These are phyloP conservation scores for Trachelus tabidus DNA, from an alignment of 2,888 invertebrate genomes.

Conservation along the genomic window DNA sequence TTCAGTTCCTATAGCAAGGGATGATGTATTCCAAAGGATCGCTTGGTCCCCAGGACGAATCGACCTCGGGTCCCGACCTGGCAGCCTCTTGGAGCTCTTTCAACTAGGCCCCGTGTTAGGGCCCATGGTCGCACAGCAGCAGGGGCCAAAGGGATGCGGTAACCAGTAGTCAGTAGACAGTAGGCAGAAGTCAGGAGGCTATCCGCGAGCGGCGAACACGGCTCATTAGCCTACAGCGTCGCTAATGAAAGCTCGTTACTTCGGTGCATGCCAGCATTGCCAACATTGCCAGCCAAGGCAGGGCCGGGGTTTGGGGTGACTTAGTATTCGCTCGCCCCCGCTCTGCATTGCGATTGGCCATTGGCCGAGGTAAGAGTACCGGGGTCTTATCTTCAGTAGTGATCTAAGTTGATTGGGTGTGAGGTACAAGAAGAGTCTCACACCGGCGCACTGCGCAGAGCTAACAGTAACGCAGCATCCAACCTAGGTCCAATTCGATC, in stretches of 20 bases:
- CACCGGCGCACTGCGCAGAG: background rate
- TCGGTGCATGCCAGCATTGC: constrained; percentile 46
- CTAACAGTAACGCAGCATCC: background rate
- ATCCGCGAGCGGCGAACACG: constrained; percentile 39
- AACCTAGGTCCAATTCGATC: background rate
- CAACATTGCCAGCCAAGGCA: constrained; percentile 26
- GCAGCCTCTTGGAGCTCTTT: background rate
- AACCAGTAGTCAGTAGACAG: background rate
- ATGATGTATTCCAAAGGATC: background rate
- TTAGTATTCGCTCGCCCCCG: constrained; percentile 50
- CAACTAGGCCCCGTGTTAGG: background rate
- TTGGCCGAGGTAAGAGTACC: background rate
- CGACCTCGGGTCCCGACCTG: background rate
- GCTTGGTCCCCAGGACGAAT: background rate
- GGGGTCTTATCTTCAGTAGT: constrained; percentile 54
- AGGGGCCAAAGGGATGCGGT: constrained; percentile 3
- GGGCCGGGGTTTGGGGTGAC: constrained; percentile 42
- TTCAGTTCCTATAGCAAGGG: background rate
- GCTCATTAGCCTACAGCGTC: constrained; percentile 66
- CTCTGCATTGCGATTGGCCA: constrained; percentile 2
- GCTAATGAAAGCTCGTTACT: constrained; percentile 66
- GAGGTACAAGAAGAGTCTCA: constrained; percentile 31
- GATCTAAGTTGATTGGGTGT: constrained; percentile 64
- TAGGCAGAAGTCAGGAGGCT: background rate
- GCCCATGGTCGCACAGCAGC: background rate